Conservation (phyloP, 2,888 invertebrate species). For the Chymomyza caudatula region DNA sequence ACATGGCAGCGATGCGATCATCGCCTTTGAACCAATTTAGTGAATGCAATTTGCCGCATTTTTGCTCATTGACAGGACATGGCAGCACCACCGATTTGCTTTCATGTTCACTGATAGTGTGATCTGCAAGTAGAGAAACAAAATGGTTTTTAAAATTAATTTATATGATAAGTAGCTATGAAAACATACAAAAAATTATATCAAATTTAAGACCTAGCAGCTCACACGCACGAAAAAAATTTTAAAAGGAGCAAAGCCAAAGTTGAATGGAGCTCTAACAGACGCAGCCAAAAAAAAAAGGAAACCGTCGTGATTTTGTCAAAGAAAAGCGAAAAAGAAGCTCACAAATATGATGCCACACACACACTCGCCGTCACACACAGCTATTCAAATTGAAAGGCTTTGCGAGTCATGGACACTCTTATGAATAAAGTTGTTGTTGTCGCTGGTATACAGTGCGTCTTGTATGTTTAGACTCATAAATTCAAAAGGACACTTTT, state of each 20-base stretch:
- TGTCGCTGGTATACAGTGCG: constrained; percentile 25
- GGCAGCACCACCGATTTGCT: constrained; percentile 81
- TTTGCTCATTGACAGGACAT: constrained; percentile 83
- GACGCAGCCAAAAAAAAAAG: neutral
- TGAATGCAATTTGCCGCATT: constrained; percentile 86
- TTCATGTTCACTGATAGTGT: constrained; percentile 75
- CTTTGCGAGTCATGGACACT: constrained; percentile 13
- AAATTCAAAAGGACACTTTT: constrained; percentile 59
- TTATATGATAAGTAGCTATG: constrained; percentile 31
- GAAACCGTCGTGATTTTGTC: neutral
- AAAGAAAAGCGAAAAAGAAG: neutral
- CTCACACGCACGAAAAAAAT: neutral
- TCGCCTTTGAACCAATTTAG: constrained; percentile 88
- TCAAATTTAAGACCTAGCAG: constrained; percentile 6
- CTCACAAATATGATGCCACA: constrained; percentile 7
- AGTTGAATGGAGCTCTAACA: neutral
- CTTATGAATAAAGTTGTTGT: constrained; percentile 49
- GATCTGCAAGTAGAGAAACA: constrained; percentile 63
- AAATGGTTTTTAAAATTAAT: constrained; percentile 7
- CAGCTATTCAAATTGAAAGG: constrained; percentile 33
- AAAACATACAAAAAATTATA: constrained; percentile 39
- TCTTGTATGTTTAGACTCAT: constrained; percentile 49
- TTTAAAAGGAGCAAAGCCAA: neutral
- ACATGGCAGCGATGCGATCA: constrained; percentile 78
- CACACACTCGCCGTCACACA: constrained; percentile 16